Base-by-base conservation (phyloP, 2,797 vertebrate species). In the Harpagifer antarcticus region DNA sequence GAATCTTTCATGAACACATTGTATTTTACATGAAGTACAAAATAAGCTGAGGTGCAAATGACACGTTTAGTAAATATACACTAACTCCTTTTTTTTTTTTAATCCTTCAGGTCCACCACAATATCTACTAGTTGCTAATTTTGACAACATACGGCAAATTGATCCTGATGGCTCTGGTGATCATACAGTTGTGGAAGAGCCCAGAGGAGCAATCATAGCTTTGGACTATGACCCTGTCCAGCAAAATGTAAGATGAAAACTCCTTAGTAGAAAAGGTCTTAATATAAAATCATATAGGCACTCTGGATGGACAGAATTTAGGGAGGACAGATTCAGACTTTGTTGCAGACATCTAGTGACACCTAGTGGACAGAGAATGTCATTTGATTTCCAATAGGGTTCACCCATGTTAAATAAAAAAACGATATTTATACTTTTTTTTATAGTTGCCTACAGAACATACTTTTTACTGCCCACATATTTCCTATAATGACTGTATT, bases 141-240 rank as follows among this genome's bases (percentile, higher is more conserved):
- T 91, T 62, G 94, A 91, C 81, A 96, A 97, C 58, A 94, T 99
- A 47, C 91, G 92, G 19, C 91, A 85, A 76, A 93, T 98, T 27
- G 86, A 90, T 85, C 94, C 94, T 73, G 96, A 98, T 75, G 97
- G 96, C 66, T 93, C 93, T 3, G 91, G 81, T 72, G 96, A 95
- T 37, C 74, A 86, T 79, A 94, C 67, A 72, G 74, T 98, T 62
- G 86, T 98, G 63, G 91, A 94, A 68, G 95, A 95, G 86, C 95
- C 97, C 43, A 95, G 94, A 92, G 97, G 96, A 86, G 80, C 53
- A 79, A 95, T 98, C 79, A 90, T 96, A 88, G 96, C 97, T 55
- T 84, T 99, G 81, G 98, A 99, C 86, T 96, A 95, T 72, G 98
- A 99, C 87, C 97, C 97, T 0, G 94, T 97, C 72, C 93, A 96